Conservation (phyloP, 2,797 vertebrate genomes). For the Hydrocynus forskahlii region DNA sequence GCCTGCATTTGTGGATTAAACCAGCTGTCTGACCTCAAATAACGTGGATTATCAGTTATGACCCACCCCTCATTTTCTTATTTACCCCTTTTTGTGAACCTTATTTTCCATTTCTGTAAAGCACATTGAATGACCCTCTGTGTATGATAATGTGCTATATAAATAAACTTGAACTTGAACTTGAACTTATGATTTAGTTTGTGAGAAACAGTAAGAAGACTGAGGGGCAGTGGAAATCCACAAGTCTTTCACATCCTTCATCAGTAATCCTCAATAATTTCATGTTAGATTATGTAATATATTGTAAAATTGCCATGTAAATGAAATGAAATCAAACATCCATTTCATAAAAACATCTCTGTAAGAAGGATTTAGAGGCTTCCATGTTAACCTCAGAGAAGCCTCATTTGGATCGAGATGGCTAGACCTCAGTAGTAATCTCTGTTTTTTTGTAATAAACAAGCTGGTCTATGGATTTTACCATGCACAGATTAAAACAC, state of each 20-base stretch:
- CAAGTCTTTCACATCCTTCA: no score
- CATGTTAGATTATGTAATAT: neutral
- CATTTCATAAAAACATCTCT: neutral
- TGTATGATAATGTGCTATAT: no score
- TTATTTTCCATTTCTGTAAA: no score
- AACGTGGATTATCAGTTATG: neutral
- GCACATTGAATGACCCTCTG: no score
- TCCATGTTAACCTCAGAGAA: slow-evolving; percentile 7
- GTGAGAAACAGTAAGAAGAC: no score
- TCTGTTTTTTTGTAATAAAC: slow-evolving; percentile 46
- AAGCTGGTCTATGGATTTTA: slow-evolving; percentile 12
- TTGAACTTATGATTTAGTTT: no score
- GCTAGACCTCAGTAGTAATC: slow-evolving; percentile 42
- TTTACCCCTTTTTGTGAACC: neutral
- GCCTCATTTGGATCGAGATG: slow-evolving; percentile 4
- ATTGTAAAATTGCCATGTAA: neutral
- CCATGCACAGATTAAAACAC: slow-evolving; percentile 43
- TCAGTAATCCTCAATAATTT: no score
- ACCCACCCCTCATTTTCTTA: neutral
- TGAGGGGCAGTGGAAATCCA: no score
- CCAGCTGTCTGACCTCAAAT: slow-evolving; percentile 37
- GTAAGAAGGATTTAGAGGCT: neutral
- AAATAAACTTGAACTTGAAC: no score
- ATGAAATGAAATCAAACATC: neutral
- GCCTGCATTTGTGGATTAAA: slow-evolving; percentile 20